phyloP scores from a whole-genome alignment of 1,140 invertebrate species.

The Trigoniulus corallinus region DNA sequence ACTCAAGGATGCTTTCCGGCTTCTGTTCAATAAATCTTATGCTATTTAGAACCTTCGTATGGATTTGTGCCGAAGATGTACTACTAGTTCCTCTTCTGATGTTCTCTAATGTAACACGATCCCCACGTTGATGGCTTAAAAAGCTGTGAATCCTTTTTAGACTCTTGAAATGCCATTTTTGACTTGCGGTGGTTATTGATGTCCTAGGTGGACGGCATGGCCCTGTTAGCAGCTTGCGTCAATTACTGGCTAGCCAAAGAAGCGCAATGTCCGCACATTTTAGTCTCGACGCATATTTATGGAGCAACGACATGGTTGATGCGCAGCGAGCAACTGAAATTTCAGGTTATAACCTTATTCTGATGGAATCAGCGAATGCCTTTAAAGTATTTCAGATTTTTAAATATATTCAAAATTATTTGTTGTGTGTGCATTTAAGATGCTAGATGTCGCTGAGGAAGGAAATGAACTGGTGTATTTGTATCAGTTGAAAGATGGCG shows the following conservation, averaged over 20 bases:
- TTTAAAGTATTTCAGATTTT: no score
- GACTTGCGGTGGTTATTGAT: not conserved
- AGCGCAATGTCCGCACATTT: constrained; percentile 46
- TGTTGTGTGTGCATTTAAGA: constrained; percentile 22
- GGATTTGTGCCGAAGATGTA: not conserved
- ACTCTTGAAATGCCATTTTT: not conserved
- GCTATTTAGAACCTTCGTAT: not conserved
- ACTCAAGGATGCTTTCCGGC: not conserved
- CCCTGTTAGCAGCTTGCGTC: constrained; percentile 46
- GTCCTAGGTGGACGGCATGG: constrained; percentile 48
- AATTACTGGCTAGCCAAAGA: constrained; percentile 40
- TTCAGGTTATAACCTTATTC: constrained; percentile 27
- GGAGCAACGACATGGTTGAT: constrained; percentile 38
- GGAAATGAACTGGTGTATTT: constrained; percentile 38
- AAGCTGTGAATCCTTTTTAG: not conserved
- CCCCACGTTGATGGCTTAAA: not conserved
- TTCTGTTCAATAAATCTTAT: not conserved
- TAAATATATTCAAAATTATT: constrained; percentile 9
- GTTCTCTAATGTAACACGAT: no score
- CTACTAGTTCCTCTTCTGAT: no score
- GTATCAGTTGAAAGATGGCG: constrained; percentile 37
- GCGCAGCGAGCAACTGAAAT: constrained; percentile 27
- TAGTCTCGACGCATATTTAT: constrained; percentile 61
- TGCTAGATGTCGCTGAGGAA: constrained; percentile 35
- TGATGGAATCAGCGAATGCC: no score